Conservation (phyloP, 2,888 invertebrate species). For the Calliphora vomitoria region DNA sequence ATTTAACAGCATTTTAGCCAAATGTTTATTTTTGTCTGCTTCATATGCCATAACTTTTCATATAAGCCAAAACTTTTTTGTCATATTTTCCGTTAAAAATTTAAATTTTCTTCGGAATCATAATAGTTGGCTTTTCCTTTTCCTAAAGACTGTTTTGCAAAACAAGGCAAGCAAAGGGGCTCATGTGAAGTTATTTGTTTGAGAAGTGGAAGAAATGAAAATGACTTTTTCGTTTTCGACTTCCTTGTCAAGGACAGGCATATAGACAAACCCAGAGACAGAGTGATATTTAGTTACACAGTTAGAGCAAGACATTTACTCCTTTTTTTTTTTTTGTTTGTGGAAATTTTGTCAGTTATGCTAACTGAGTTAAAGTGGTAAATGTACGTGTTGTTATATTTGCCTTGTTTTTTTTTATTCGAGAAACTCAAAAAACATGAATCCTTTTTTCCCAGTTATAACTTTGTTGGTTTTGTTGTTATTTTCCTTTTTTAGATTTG, state of each 20-base stretch:
- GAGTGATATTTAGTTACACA: background rate
- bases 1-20: slow-evolving; percentile 61
- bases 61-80: slow-evolving; percentile 44
- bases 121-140: slow-evolving; percentile 11
- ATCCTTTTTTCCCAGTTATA: slow-evolving; percentile 55
- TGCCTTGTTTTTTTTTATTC: slow-evolving; percentile 8
- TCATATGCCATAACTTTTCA: slow-evolving; percentile 51
- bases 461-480: slow-evolving; percentile 51
- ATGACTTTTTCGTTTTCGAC: slow-evolving; percentile 41
- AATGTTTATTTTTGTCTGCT: slow-evolving; percentile 50
- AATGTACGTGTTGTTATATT: slow-evolving; percentile 52
- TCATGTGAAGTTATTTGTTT: slow-evolving; percentile 8
- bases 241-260: slow-evolving; percentile 56
- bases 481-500: slow-evolving; percentile 44
- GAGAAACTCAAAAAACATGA: background rate
- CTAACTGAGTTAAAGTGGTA: slow-evolving; percentile 64
- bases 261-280: background rate
- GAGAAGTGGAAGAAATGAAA: slow-evolving; percentile 40
- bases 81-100: slow-evolving; percentile 39
- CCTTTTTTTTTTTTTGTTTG: background rate
- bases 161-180: background rate
- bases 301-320: slow-evolving; percentile 46
- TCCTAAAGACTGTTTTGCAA: background rate
- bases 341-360: slow-evolving; percentile 45
- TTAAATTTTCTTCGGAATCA: slow-evolving; percentile 10